Evolutionary conservation across 2,113 vertebrate genomes (phyloP), one percentile per base, ranked within the genome.

Genomic region (Brienomyrus longianalis): DNA sequence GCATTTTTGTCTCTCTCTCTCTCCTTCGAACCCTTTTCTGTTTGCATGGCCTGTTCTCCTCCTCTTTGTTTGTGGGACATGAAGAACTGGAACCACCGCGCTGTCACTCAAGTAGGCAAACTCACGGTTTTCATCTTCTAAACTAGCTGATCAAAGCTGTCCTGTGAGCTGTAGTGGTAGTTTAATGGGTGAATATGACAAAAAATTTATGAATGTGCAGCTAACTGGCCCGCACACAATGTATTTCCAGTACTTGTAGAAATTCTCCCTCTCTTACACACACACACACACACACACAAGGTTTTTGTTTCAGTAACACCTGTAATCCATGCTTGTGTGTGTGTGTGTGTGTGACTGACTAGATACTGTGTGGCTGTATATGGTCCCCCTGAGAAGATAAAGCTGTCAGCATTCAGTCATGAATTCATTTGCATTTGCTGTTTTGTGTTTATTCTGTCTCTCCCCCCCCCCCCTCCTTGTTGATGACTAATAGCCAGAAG

Each of bases 81-180:
- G 95, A 96, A 96, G 95, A 96, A 96, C 94, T 96, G 96, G 96
- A 96, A 96, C 92, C 96, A 96, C 93, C 95, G 92, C 93, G 96
- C 96, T 94, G 95, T 96, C 94, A 96, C 96, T 95, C 95, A 96
- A 96, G 96, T 97, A 97, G 95, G 95, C 94, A 70, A 70, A 70
- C 93, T 90, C 59, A 3, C 52, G 9, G 56, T 86, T 94, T 95
- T 94, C 91, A 89, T 90, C 77, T 90, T 90, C 11, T 10, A 66
- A 48, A 48, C 83, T 48, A n/a, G 19, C 83, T 17, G 45, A 47
- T 48, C 31, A 35, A 19, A 56, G 50, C 13, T 1, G 27, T 56
- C 27, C 27, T 77, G 70, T 77, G 31, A 39, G 27, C 35, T 80
- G 74, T 80, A 19, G 74, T 39, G 19, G 31, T 80, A 77, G 70